Evolutionary conservation across 2,888 invertebrate genomes (phyloP).

Genomic region (Suillia variegata): DNA sequence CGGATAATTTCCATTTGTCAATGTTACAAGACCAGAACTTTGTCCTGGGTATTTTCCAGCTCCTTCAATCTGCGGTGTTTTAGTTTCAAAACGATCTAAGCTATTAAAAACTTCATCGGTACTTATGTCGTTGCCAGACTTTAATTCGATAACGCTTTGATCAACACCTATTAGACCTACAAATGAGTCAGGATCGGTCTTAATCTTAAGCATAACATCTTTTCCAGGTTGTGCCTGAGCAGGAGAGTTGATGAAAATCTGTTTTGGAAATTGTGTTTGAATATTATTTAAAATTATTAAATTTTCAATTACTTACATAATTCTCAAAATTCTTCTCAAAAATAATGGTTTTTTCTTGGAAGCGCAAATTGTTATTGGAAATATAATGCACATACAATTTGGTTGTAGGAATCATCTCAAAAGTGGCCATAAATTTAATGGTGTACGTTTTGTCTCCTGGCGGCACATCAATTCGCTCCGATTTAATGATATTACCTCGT

Average conservation of each 20-base stretch:
- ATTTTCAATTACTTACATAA: constrained; percentile 67
- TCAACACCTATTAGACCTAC: constrained; percentile 89
- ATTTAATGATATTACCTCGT: constrained; percentile 80
- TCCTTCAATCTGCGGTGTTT: no score
- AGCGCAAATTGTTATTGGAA: constrained; percentile 75
- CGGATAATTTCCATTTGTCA: no score
- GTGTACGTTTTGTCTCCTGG: constrained; percentile 62
- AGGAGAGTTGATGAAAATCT: constrained; percentile 73
- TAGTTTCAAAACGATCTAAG: no score
- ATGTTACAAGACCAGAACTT: no score
- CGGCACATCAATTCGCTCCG: constrained; percentile 72
- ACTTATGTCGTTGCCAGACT: constrained; percentile 67
- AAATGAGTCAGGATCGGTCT: constrained; percentile 83
- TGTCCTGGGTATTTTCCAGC: no score
- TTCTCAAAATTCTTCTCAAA: constrained; percentile 80
- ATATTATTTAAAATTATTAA: constrained; percentile 30
- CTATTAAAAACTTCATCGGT: constrained; percentile 66
- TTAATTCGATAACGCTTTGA: constrained; percentile 76
- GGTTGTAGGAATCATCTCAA: constrained; percentile 83
- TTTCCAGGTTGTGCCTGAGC: constrained; percentile 76
- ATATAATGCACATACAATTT: constrained; percentile 82
- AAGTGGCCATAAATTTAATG: constrained; percentile 74
- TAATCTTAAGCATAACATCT: constrained; percentile 76
- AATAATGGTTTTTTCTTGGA: constrained; percentile 82
- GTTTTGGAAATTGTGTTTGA: not conserved